Evolutionary conservation across 1,140 invertebrate species (phyloP), one percentile per base, ranked within the genome.

Genomic region (Caligus rogercresseyi): DNA sequence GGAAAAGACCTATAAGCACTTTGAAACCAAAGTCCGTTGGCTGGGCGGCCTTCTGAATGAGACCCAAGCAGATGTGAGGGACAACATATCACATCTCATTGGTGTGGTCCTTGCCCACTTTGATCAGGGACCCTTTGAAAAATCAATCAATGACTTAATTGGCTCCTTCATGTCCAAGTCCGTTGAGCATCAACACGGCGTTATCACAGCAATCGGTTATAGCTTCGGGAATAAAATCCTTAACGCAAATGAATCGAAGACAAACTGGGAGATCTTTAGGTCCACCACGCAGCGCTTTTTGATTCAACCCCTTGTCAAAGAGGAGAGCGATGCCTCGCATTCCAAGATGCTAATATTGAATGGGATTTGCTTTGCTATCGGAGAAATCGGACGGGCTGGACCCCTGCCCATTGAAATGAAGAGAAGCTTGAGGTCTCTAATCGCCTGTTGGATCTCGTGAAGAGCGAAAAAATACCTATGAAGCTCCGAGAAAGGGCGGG

Each of bases 111-210:
- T 77, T 1, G 75, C 79, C 25, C 69, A 78, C 1, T 68, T 73
- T 3, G 69, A 75, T 53, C 74, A 71, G 43, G 54, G 67, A 13
- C 65, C 69, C 4, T 70, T 74, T 63, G 66, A 70, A 7, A 66
- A 70, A 24, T 61, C 66, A 31, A 54, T 75, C 3, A 25, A 66
- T 3, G 68, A 71, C 60, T 66, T 74, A 14, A 65, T 65, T 18
- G 61, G 65, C 16, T 68, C 70, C 25, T 61, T 74, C 16, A 67
- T 70, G 59, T 69, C 70, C 55, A 63, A 76, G 72, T 70, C 72
- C 68, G 70, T 86, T 31, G 86, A 88, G 71, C 73, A 76, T 1
- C 83, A 87, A 68, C 84, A 87, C 68, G 86, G 86, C 0, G 79
- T 80, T 43, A 69, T 88, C 20, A 71, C 83, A 19, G 80, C 80